Conservation (phyloP, 2,797 vertebrate species). For the Ctenosaura bakeri region DNA sequence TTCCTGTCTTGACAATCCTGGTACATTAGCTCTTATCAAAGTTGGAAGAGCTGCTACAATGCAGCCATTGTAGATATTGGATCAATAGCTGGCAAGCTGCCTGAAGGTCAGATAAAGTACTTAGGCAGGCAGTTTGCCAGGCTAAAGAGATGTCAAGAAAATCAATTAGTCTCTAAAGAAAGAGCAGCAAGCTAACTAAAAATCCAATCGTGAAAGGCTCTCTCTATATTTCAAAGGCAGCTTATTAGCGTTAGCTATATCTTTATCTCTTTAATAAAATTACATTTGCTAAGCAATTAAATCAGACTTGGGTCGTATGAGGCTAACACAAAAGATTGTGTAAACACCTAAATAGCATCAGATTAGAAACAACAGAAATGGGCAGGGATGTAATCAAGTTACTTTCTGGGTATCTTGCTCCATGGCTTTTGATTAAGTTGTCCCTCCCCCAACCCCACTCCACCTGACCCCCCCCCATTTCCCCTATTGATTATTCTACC, state of each 20-base stretch:
- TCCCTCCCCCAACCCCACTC: slow-evolving; percentile 61
- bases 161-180: slow-evolving; percentile 88
- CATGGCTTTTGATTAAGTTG: slow-evolving; percentile 71
- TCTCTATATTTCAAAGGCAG: slow-evolving; percentile 80
- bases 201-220: slow-evolving; percentile 82
- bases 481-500: slow-evolving; percentile 74
- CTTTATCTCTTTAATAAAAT: slow-evolving; percentile 83
- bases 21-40: slow-evolving; percentile 84
- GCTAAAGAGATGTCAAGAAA: slow-evolving; percentile 89
- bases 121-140: slow-evolving; percentile 87
- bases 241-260: slow-evolving; percentile 80
- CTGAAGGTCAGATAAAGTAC: slow-evolving; percentile 89
- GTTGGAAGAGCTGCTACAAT: slow-evolving; percentile 81
- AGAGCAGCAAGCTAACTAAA: slow-evolving; percentile 83
- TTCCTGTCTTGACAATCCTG: slow-evolving; percentile 79
- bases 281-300: slow-evolving; percentile 82
- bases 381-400: slow-evolving; percentile 56
- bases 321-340: slow-evolving; percentile 63
- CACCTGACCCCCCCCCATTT: not conserved
- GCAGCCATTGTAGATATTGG: slow-evolving; percentile 75
- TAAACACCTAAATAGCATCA: slow-evolving; percentile 68
- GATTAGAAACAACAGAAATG: slow-evolving; percentile 56
- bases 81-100: slow-evolving; percentile 84
- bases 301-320: slow-evolving; percentile 70
- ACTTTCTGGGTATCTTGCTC: slow-evolving; percentile 55